phyloP scores from a whole-genome alignment of 2,113 vertebrate species.

The Sminthopsis crassicaudata region DNA sequence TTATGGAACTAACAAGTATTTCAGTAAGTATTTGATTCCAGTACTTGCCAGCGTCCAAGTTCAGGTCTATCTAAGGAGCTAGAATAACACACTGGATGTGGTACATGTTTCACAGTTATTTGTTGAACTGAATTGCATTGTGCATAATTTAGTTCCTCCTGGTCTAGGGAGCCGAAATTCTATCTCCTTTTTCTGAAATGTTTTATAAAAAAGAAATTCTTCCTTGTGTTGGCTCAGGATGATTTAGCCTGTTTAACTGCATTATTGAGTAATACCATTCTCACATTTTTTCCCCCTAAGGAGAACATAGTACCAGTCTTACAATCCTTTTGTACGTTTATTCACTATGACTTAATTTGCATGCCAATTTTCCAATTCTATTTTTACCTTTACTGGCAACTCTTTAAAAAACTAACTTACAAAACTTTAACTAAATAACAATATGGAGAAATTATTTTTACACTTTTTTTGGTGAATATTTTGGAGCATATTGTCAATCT shows the following conservation, averaged over 20 bases:
- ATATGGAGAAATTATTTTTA: slow-evolving; percentile 44
- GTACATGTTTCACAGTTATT: not conserved
- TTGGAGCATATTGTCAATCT: not conserved
- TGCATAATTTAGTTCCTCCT: slow-evolving; percentile 12
- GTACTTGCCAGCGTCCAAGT: not conserved
- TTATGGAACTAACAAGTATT: not conserved
- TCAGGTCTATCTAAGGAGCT: not conserved
- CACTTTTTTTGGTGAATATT: slow-evolving; percentile 28
- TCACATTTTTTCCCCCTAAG: not conserved
- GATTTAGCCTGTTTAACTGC: slow-evolving; percentile 1
- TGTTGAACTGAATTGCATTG: not conserved
- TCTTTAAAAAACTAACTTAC: slow-evolving; percentile 43
- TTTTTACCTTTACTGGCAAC: slow-evolving; percentile 29
- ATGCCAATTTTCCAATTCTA: slow-evolving; percentile 20
- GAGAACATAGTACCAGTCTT: not conserved
- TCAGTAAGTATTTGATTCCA: not conserved
- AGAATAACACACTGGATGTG: not conserved
- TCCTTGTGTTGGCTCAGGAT: not conserved
- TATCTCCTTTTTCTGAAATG: not conserved
- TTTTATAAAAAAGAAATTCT: slow-evolving; percentile 35
- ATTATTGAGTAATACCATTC: not conserved
- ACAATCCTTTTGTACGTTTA: not conserved
- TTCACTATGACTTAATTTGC: slow-evolving; percentile 23
- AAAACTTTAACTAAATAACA: slow-evolving; percentile 34
- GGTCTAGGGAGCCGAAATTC: not conserved